phyloP scores from a whole-genome alignment of 2,797 vertebrate species.

The Rhinichthys osculus region DNA sequence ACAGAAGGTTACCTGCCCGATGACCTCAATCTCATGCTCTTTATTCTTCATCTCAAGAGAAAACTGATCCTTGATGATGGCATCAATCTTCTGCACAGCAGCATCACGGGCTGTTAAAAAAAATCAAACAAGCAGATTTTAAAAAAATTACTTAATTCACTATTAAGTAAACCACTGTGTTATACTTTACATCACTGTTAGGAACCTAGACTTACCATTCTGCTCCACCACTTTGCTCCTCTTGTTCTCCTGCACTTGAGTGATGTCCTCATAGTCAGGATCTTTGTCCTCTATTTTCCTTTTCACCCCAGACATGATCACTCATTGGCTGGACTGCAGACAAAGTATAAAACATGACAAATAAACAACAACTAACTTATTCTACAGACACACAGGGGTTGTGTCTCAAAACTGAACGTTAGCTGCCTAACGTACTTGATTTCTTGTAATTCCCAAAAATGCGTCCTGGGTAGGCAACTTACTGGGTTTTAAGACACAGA shows the following conservation, averaged over 20 bases:
- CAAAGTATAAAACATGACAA: background rate
- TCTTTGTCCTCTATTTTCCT: conserved; percentile 92
- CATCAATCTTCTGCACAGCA: conserved; percentile 94
- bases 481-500: conserved; percentile 4
- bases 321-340: conserved; percentile 19
- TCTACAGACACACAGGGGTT: background rate
- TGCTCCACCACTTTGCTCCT: conserved; percentile 89
- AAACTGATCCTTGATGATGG: conserved; percentile 96
- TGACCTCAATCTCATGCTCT: conserved; percentile 98
- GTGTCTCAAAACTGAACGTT: background rate
- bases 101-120: conserved; percentile 87
- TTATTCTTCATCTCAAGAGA: conserved; percentile 98
- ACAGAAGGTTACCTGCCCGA: conserved; percentile 88
- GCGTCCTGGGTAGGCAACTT: background rate
- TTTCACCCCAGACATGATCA: conserved; percentile 94
- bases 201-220: conserved; percentile 81
- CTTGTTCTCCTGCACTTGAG: conserved; percentile 86
- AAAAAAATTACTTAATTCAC: background rate
- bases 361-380: background rate
- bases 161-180: too few relatives aligned
- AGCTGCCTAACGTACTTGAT: background rate
- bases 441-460: background rate
- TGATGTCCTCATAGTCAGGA: conserved; percentile 95
- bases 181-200: background rate
- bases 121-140: background rate